Base-by-base conservation (phyloP, 2,797 vertebrate species). In the Dendrocincla fuliginosa region DNA sequence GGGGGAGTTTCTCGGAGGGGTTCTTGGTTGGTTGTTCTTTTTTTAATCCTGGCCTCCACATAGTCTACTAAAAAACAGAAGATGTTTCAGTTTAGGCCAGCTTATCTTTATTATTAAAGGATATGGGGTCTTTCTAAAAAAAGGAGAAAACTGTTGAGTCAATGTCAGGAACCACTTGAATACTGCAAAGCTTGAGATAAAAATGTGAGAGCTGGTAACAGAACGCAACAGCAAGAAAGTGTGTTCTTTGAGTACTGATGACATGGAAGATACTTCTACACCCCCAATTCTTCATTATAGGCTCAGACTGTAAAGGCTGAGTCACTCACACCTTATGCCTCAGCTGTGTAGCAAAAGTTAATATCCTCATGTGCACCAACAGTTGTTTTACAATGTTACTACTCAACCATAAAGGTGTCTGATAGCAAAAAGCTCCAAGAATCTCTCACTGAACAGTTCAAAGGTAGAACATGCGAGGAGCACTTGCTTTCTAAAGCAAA, bases 81-180 rank as follows among this genome's bases (percentile, higher is more conserved):
- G 20, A 53, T 0, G 0, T 18, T 11, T 13, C 65, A 68, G 27
- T 32, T 69, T 37, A 57, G 33, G 56, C 4, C 18, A 76, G 14
- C n/a, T 75, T 41, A 44, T 35, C 27, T 69, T 74, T 67, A 56
- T n/a, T 49, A 41, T 19, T 52, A 76, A 64, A 37, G 25, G 20
- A 49, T 15, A 55, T 4, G 5, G 18, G 18, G 64, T 30, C 53
- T 33, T 90, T 56, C 60, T 67, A 32, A 74, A 64, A 64, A 9
- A 74, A 61, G 70, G 4, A 56, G 53, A 57, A 80, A 69, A 28
- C n/a, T 63, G 42, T 17, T 37, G 14, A 41, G 27, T 44, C 42
- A 35, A 32, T 18, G 16, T 52, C 68, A 75, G 69, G 33, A 80
- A 64, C 42, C 53, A 17, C 0, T 22, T 28, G 20, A 79, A 59